Base-by-base conservation (phyloP, 2,888 invertebrate genomes). In the Tipula lateralis region DNA sequence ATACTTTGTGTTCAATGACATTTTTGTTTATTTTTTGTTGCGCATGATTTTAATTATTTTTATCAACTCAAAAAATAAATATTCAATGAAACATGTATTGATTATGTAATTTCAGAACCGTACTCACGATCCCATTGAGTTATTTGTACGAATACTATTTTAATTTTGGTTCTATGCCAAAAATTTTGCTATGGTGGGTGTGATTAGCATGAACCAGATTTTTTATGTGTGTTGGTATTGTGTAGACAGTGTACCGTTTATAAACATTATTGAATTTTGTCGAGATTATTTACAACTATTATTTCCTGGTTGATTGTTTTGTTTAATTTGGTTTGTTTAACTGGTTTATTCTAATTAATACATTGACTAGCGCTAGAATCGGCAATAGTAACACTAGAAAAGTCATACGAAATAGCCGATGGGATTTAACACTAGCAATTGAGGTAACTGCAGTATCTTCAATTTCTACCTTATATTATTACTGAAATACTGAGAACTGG, bases 291-390 rank as follows among this genome's bases (percentile, higher is more conserved):
- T n/a, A 44, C 13, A 24, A 24, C 2, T 24, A 50, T 1, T 19
- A 66, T 24, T 66, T 66, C 66, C 66, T 66, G 66, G 66, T 66
- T 66, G 66, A 66, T 50, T 50, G 44, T 50, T 34, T 34, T n/a
- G n/a, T n/a, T n/a, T n/a, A 39, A 13, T n/a, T 39, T 0, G 39
- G 12, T 34, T 34, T 12, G 34, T 39, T n/a, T 0, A 13, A 39
- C 39, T 13, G 39, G n/a, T 13, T 39, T 39, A 13, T 39, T 39
- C 39, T 39, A 13, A 13, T n/a, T n/a, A n/a, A n/a, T n/a, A n/a
- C n/a, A n/a, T n/a, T n/a, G n/a, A n/a, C n/a, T n/a, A n/a, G n/a
- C n/a, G n/a, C n/a, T n/a, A n/a, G n/a, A n/a, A n/a, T n/a, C n/a
- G n/a, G n/a, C n/a, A n/a, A n/a, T n/a, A n/a, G n/a, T n/a, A n/a